Conservation (phyloP, 2,797 vertebrate species). For the Onychomys leucogaster region DNA sequence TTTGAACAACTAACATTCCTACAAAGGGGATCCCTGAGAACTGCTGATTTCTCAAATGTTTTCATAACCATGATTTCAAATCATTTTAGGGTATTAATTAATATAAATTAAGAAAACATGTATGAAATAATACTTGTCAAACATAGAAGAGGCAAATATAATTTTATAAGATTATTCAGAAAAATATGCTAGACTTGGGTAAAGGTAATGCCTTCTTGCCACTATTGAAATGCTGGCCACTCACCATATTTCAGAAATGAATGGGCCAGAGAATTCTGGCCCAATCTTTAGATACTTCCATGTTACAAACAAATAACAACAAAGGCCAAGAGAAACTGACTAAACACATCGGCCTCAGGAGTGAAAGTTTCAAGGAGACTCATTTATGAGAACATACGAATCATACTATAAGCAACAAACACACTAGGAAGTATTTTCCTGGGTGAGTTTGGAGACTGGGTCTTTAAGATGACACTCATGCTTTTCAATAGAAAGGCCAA, state of each 20-base stretch:
- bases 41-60: neutral
- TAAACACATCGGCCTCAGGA: neutral
- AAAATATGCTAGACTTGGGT: neutral
- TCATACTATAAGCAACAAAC: neutral
- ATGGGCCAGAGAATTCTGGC: neutral
- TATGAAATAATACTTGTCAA: neutral
- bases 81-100: neutral
- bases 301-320: neutral
- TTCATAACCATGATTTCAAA: neutral
- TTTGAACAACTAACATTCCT: neutral
- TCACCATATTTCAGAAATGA: neutral
- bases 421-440: neutral
- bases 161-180: neutral
- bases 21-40: neutral
- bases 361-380: neutral
- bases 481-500: conserved; percentile 25
- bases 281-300: neutral
- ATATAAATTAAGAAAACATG: conserved; percentile 18
- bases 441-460: neutral
- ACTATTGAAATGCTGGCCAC: neutral
- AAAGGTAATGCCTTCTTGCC: neutral
- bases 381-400: neutral
- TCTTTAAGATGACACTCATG: conserved; percentile 33
- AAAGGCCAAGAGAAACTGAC: neutral
- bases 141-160: neutral